Base-by-base conservation (phyloP, 2,888 invertebrate species). In the Agonopterix alstromeriana region DNA sequence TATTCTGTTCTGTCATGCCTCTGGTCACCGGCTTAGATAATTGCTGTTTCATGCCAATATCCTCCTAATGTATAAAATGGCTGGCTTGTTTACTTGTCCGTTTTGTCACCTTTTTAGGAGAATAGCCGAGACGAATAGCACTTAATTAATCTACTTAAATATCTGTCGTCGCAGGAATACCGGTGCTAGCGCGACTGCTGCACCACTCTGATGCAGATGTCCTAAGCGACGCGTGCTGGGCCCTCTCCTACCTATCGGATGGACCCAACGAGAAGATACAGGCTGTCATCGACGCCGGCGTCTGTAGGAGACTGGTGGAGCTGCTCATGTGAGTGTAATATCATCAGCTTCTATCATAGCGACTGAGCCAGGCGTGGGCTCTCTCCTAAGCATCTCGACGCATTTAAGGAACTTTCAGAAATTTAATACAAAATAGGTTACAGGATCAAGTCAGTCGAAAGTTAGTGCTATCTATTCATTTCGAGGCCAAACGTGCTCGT, bases 241-340 rank as follows among this genome's bases (percentile, higher is more conserved):
- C 98, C 14, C 91, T 99, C 40, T 97, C 98, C 48, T 98, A 99
- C 78, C 84, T 99, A 49, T 96, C 97, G 0, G 98, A 99, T 76
- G 98, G 98, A 45, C 97, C 98, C 42, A 98, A 98, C 80, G 97
- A 98, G 62, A 98, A 98, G 89, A 98, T 99, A 65, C 98, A 98
- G 88, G 96, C 97, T 36, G 98, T 98, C 46, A 97, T 99, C 57
- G 97, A 98, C 80, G 95, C 97, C 10, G 98, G 98, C 1, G 98
- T 98, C 42, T 97, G 97, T 73, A 91, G 97, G 61, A 91, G 96
- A 61, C 87, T 92, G 42, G 92, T 92, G 3, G 92, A 92, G 66
- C 67, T 92, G 45, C 79, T 92, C 43, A 85, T 90, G 92, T 92
- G 65, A 77, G 84, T 43, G 2, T 8, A 27, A 27, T 27, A 17